Conservation (phyloP, 2,797 vertebrate species). For the Trematocara caparti region DNA sequence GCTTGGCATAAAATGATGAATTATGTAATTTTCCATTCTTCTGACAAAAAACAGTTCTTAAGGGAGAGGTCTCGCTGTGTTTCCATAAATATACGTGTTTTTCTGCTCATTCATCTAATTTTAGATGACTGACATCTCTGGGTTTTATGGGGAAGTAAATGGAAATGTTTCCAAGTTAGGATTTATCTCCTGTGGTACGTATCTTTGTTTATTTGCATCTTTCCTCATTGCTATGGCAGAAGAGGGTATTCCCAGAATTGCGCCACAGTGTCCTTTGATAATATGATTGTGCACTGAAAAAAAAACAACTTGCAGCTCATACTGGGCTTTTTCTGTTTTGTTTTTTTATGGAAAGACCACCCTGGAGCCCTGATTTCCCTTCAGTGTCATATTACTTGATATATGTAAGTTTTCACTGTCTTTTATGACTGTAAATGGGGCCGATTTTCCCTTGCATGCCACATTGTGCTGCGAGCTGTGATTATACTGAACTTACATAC, state of each 20-base stretch:
- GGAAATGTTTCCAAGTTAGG: slow-evolving; percentile 1
- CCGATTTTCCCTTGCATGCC: background rate
- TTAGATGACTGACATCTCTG: slow-evolving; percentile 48
- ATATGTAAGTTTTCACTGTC: background rate
- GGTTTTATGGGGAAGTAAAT: slow-evolving; percentile 15
- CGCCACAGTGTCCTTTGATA: background rate
- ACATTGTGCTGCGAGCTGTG: slow-evolving; percentile 11
- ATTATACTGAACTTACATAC: slow-evolving; percentile 30
- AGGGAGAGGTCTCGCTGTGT: slow-evolving; percentile 12
- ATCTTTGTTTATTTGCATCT: slow-evolving; percentile 19
- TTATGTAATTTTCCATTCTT: slow-evolving; percentile 45
- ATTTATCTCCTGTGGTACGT: slow-evolving; percentile 3
- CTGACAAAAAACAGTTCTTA: slow-evolving; percentile 7
- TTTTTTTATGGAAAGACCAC: background rate
- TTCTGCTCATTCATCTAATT: slow-evolving; percentile 48
- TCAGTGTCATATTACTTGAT: background rate
- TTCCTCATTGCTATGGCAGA: background rate
- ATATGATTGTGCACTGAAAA: background rate
- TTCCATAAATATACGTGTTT: slow-evolving; percentile 52
- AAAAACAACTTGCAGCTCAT: background rate
- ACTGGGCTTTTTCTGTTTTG: background rate
- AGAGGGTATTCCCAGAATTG: background rate
- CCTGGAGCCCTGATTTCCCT: background rate
- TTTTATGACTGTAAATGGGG: background rate
- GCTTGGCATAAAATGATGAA: slow-evolving; percentile 32